phyloP scores from a whole-genome alignment of 2,797 vertebrate genomes.

The Sebastes iracundus region DNA sequence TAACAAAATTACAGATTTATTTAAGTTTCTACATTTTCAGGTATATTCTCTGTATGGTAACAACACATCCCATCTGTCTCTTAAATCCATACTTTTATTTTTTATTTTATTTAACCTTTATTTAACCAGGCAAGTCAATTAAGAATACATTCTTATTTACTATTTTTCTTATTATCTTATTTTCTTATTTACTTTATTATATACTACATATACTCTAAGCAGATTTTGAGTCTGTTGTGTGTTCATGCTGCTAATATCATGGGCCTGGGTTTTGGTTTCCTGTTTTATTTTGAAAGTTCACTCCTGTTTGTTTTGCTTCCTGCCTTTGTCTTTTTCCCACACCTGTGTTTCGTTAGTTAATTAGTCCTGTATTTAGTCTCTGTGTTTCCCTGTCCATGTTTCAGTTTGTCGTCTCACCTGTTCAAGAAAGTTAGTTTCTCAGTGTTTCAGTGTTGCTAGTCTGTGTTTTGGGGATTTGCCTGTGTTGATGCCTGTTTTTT shows the following conservation, averaged over 20 bases:
- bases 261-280: background rate
- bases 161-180: no score
- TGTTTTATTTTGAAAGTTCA: background rate
- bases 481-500: background rate
- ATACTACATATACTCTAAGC: no score
- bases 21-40: background rate
- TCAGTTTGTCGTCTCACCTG: background rate
- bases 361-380: background rate
- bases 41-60: background rate
- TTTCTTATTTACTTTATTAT: no score
- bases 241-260: background rate
- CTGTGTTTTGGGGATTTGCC: background rate
- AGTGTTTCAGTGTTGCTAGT: background rate
- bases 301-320: background rate
- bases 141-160: no score
- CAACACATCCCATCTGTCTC: background rate
- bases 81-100: background rate
- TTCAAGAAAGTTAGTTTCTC: background rate
- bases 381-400: background rate
- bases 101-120: no score
- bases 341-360: background rate
- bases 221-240: background rate
- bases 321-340: background rate
- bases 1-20: background rate
- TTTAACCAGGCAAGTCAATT: no score